Percentiles rank a stretch among this genome's conserved stretches.
These are phyloP conservation scores for Smutsia gigantea DNA, from an alignment of 2,797 vertebrate species.

Conservation along the genomic window DNA sequence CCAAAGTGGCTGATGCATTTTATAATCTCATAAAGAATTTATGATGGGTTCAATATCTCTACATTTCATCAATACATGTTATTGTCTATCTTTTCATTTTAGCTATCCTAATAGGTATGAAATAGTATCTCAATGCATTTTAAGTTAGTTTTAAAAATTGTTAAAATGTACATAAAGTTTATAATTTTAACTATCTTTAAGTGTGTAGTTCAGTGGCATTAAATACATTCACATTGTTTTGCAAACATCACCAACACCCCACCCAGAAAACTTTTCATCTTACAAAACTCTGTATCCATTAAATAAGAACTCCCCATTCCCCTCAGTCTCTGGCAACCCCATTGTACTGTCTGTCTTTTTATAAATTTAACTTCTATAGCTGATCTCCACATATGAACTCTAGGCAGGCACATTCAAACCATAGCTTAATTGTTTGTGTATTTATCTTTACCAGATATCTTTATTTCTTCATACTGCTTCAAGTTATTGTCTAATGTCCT, in stretches of 20 bases:
- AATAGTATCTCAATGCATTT: background rate
- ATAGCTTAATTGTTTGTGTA: background rate
- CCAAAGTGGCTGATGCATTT: background rate
- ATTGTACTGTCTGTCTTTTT: background rate
- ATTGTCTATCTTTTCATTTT: background rate
- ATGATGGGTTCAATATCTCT: background rate
- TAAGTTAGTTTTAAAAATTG: background rate
- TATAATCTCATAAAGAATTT: background rate
- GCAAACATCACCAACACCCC: background rate
- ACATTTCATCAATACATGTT: background rate
- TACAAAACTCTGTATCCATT: background rate
- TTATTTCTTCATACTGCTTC: background rate
- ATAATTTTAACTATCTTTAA: background rate
- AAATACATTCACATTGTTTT: background rate
- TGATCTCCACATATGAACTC: background rate
- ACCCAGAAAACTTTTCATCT: background rate
- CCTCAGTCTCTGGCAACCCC: background rate
- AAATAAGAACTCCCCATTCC: background rate
- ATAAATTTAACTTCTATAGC: background rate
- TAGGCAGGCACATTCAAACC: background rate
- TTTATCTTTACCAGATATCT: background rate
- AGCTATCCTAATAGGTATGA: background rate
- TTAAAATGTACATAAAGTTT: background rate
- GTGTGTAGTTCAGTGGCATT: background rate
- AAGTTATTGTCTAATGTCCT: background rate